phyloP scores from a whole-genome alignment of 2,888 invertebrate species.

The Hypercompe scribonia region DNA sequence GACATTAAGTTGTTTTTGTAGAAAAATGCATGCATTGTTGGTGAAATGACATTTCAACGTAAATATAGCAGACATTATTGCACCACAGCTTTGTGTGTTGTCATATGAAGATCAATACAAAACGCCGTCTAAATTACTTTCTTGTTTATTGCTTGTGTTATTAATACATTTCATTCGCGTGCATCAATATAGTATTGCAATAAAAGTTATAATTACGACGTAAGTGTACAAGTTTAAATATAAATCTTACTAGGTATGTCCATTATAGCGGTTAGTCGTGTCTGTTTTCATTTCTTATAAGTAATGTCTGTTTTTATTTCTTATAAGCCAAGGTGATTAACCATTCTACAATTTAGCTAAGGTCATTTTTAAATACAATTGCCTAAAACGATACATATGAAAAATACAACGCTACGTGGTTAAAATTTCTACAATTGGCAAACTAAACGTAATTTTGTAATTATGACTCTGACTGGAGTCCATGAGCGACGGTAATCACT shows the following conservation, averaged over 20 bases:
- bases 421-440: no score
- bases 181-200: background rate
- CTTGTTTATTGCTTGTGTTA: background rate
- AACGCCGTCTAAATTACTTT: background rate
- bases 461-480: background rate
- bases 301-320: background rate
- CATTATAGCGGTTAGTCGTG: background rate
- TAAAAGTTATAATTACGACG: background rate
- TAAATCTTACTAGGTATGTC: background rate
- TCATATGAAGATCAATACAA: slow-evolving; percentile 14
- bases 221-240: background rate
- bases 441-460: background rate
- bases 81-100: slow-evolving; percentile 17
- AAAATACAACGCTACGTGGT: no score
- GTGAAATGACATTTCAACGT: background rate
- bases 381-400: background rate
- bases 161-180: background rate
- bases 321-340: background rate
- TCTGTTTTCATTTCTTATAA: background rate
- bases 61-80: slow-evolving; percentile 24
- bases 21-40: background rate
- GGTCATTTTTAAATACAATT: background rate
- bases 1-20: background rate
- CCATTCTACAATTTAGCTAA: background rate
- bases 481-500: background rate